A percentile compares a stretch with the other conserved stretches of the same genome.
These are phyloP conservation scores for Astropecten irregularis DNA, from an alignment of 53 echinoderm and acorn worm genomes.

Conservation along the genomic window DNA sequence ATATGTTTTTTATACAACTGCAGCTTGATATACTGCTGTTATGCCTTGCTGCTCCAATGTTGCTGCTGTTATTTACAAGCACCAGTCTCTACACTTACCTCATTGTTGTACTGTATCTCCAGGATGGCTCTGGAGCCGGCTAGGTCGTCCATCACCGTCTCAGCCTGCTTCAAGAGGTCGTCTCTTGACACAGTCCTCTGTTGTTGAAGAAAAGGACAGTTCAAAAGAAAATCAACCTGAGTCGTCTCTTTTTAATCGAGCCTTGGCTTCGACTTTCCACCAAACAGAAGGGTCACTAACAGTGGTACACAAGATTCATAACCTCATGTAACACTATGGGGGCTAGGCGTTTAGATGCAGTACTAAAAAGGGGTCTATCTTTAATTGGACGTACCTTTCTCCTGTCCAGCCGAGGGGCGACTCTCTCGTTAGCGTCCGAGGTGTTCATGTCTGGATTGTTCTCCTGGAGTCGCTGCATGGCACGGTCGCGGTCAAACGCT, in stretches of 20 bases:
- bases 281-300: too few species aligned
- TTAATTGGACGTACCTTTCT: slow-evolving; percentile 94
- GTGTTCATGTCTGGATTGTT: slow-evolving; percentile 93
- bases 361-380: too few species aligned
- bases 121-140: slow-evolving; percentile 95
- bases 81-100: too few species aligned
- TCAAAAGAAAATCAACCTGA: not conserved
- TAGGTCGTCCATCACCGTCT: slow-evolving; percentile 97
- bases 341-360: too few species aligned
- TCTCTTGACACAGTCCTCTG: slow-evolving; percentile 92
- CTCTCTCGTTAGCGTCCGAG: slow-evolving; percentile 90
- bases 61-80: too few species aligned
- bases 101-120: slow-evolving; percentile 97
- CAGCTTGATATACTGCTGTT: too few species aligned
- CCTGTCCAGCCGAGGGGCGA: slow-evolving; percentile 92
- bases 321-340: too few species aligned
- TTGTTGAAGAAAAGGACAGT: not conserved
- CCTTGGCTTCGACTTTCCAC: too few species aligned
- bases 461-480: slow-evolving; percentile 98
- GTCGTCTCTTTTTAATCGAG: too few species aligned
- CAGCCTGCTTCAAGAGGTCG: slow-evolving; percentile 91
- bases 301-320: too few species aligned
- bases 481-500: slow-evolving; percentile 95
- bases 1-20: too few species aligned
- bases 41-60: too few species aligned